A percentile compares a stretch with the other conserved stretches of the same genome.
phyloP scores from a whole-genome alignment of 2,113 vertebrate species.

The Scolopax mira region DNA sequence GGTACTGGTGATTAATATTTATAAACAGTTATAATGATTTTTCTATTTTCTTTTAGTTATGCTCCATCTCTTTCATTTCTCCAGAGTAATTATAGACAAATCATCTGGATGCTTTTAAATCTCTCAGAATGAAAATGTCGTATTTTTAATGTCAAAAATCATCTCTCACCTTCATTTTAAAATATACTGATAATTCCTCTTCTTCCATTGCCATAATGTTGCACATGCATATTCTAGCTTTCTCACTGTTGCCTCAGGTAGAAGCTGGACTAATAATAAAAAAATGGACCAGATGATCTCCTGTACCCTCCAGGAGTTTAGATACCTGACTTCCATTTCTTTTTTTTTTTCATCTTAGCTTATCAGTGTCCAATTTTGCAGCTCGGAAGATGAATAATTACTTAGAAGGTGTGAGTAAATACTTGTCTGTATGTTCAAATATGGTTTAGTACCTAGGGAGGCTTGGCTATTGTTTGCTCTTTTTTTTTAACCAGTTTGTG shows the following conservation, averaged over 20 bases:
- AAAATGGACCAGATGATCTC: background rate
- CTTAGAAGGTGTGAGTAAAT: background rate
- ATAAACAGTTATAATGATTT: background rate
- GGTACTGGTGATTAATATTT: background rate
- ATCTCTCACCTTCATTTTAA: background rate
- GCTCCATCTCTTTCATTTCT: background rate
- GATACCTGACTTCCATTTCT: background rate
- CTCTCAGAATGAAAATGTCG: background rate
- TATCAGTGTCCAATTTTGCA: background rate
- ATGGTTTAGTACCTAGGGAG: background rate
- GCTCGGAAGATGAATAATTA: background rate
- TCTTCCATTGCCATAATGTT: background rate
- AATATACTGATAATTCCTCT: background rate
- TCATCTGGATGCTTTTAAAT: background rate
- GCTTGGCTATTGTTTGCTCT: background rate
- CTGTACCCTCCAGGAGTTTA: background rate
- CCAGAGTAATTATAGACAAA: background rate
- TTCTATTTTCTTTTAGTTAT: background rate
- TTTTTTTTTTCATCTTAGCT: background rate
- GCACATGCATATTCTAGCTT: background rate
- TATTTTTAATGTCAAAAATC: background rate
- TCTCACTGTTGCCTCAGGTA: background rate
- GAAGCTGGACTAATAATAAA: background rate
- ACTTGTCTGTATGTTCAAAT: background rate
- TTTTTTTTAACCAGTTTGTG: constrained; percentile 67